Conservation (phyloP, 1,140 invertebrate genomes). For the Lanistes nyassanus region DNA sequence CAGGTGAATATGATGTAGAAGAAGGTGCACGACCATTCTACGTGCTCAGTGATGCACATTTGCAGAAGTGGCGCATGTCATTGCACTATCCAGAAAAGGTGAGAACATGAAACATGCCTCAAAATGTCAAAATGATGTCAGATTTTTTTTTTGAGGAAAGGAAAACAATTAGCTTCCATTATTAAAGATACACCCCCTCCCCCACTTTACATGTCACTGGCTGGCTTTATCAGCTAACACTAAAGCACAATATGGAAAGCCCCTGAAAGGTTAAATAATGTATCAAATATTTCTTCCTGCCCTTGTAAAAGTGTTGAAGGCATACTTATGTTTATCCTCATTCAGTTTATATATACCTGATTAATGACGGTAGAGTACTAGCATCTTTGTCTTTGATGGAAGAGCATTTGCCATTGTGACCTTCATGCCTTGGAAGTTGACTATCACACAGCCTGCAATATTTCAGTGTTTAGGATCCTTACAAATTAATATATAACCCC, state of each 20-base stretch:
- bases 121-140: no score
- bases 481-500: no score
- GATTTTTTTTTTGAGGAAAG: no score
- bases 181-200: not conserved
- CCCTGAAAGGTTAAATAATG: not conserved
- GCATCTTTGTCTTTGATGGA: no score
- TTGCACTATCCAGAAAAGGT: slow-evolving; percentile 62
- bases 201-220: no score
- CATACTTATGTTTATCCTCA: not conserved
- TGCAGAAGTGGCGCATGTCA: slow-evolving; percentile 78
- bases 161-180: no score
- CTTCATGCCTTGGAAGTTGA: no score
- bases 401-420: no score
- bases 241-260: not conserved
- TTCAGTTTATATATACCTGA: not conserved
- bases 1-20: slow-evolving; percentile 41
- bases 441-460: no score
- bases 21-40: slow-evolving; percentile 71
- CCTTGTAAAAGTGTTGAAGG: not conserved
- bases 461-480: no score
- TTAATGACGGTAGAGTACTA: not conserved
- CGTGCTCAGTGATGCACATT: slow-evolving; percentile 74
- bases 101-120: slow-evolving; percentile 1
- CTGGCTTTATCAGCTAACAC: not conserved
- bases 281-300: not conserved